These are phyloP conservation scores for Pseudopipra pipra DNA, from an alignment of 2,113 vertebrate genomes.

Conservation along the genomic window DNA sequence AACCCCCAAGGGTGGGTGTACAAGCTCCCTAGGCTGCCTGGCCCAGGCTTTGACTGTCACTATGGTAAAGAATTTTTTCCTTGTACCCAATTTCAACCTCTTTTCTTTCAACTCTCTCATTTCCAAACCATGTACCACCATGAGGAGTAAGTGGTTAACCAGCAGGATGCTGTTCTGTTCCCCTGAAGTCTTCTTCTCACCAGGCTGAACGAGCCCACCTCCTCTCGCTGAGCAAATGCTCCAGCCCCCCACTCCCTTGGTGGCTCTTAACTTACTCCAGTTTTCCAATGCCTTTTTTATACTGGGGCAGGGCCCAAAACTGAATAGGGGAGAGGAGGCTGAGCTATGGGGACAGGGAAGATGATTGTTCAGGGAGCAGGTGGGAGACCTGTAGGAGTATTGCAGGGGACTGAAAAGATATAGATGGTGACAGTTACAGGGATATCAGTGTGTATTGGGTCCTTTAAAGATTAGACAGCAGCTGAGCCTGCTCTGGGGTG, in stretches of 20 bases:
- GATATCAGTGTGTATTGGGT: not conserved
- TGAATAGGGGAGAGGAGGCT: not conserved
- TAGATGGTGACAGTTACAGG: not conserved
- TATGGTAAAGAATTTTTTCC: not conserved
- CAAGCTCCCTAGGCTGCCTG: not conserved
- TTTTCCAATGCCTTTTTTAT: not conserved
- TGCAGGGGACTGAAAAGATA: not conserved
- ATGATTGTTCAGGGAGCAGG: not conserved
- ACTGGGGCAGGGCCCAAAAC: not conserved
- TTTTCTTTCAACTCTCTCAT: not conserved
- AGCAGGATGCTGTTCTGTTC: fast-evolving
- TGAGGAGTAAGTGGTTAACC: not conserved
- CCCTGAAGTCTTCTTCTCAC: not conserved
- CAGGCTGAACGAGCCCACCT: not conserved
- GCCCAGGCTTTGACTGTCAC: not conserved
- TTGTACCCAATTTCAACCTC: not conserved
- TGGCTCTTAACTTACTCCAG: not conserved
- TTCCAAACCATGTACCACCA: not conserved
- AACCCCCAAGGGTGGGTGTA: not conserved
- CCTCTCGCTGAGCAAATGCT: not conserved
- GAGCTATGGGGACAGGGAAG: not conserved
- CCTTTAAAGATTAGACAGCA: not conserved
- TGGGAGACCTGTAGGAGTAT: not conserved
- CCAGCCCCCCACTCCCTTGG: not conserved
- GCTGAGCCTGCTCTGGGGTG: not conserved